A percentile compares a stretch with the other conserved stretches of the same genome.
phyloP scores from a whole-genome alignment of 1,140 invertebrate genomes.

The Calephelis nemesis region DNA sequence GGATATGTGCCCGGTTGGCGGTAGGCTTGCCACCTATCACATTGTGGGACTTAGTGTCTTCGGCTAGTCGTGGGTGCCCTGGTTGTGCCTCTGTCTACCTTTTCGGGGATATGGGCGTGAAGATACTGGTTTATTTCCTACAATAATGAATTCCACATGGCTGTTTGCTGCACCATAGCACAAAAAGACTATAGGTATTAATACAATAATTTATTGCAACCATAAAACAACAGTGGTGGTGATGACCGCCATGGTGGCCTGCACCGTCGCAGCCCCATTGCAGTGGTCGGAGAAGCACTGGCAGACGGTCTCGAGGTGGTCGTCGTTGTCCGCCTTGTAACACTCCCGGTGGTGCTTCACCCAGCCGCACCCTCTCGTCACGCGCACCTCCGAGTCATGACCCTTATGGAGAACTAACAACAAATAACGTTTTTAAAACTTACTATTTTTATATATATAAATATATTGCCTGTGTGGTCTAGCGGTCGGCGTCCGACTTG shows the following conservation, averaged over 20 bases:
- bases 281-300: slow-evolving; percentile 79
- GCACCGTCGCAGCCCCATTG: slow-evolving; percentile 51
- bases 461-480: too few relatives aligned
- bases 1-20: too few relatives aligned
- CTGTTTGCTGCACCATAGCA: too few relatives aligned
- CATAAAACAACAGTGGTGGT: neutral
- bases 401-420: slow-evolving; percentile 62
- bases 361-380: slow-evolving; percentile 79
- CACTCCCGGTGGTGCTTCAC: slow-evolving; percentile 67
- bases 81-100: too few relatives aligned
- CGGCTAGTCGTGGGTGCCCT: too few relatives aligned
- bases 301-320: slow-evolving; percentile 79
- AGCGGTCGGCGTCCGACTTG: too few relatives aligned
- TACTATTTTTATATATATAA: too few relatives aligned
- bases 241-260: slow-evolving; percentile 21
- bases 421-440: slow-evolving; percentile 25
- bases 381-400: slow-evolving; percentile 59
- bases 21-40: too few relatives aligned
- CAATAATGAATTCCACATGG: too few relatives aligned
- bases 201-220: slow-evolving; percentile 1
- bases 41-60: too few relatives aligned
- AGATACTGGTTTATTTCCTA: too few relatives aligned
- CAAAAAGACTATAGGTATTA: neutral
- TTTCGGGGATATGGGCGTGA: too few relatives aligned
- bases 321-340: slow-evolving; percentile 78